Conservation (phyloP, 2,113 vertebrate species). For the Limnothrissa miodon region DNA sequence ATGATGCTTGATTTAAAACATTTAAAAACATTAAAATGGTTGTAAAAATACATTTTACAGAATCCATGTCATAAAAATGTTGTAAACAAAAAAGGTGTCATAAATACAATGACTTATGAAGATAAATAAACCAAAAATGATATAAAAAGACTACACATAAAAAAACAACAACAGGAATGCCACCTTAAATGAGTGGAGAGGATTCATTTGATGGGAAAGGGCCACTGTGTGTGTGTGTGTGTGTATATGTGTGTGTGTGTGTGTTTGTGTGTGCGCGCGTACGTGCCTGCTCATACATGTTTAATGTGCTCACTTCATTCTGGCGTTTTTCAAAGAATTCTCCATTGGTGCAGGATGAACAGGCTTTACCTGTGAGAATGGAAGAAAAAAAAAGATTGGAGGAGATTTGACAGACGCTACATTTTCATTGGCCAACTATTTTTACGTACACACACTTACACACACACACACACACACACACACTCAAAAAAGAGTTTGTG, state of each 20-base stretch:
- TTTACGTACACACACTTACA: not conserved
- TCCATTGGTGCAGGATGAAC: not conserved
- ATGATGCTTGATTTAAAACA: conserved; percentile 3
- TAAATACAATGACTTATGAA: conserved; percentile 7
- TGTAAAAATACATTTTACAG: conserved; percentile 9
- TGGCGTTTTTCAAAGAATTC: not conserved
- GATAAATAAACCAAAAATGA: not conserved
- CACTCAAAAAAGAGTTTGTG: not conserved
- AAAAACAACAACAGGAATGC: not conserved
- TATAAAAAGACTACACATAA: not conserved
- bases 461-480: not conserved
- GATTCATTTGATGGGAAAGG: not conserved
- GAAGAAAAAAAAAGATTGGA: not conserved
- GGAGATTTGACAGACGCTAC: not conserved
- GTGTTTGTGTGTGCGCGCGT: not conserved
- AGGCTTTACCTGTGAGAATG: not conserved
- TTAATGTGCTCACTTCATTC: not conserved
- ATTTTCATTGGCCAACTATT: not conserved
- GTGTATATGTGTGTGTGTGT: not conserved
- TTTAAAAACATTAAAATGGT: conserved; percentile 3
- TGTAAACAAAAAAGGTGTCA: not conserved
- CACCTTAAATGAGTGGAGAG: not conserved
- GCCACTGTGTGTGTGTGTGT: not conserved
- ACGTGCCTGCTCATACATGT: not conserved
- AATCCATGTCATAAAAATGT: not conserved